Conservation (phyloP, 2,888 invertebrate species). For the Diadegma fenestrale region DNA sequence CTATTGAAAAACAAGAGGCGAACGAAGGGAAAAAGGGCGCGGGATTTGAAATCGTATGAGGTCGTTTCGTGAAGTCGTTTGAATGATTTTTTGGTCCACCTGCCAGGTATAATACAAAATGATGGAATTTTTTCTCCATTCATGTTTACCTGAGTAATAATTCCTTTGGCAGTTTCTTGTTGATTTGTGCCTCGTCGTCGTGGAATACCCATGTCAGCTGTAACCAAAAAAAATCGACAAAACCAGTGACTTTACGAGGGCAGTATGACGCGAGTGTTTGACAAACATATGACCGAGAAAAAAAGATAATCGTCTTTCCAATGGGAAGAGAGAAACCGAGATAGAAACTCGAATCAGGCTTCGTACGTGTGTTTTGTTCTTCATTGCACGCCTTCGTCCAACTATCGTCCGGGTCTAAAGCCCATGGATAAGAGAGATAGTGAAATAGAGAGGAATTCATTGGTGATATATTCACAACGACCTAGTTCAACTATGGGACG, state of each 20-base stretch:
- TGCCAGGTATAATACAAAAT: background rate
- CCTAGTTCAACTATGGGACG: constrained; percentile 24
- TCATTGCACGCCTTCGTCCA: constrained; percentile 6
- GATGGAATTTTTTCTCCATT: constrained; percentile 3
- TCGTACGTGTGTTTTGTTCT: background rate
- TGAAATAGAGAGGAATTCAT: constrained; percentile 34
- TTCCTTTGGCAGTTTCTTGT: constrained; percentile 98
- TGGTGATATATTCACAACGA: constrained; percentile 37
- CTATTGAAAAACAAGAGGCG: too few species aligned
- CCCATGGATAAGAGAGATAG: constrained; percentile 21
- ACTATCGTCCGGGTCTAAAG: constrained; percentile 16
- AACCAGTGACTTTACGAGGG: constrained; percentile 60
- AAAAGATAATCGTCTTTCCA: constrained; percentile 44
- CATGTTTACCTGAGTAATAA: constrained; percentile 90
- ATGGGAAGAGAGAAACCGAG: background rate
- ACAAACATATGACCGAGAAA: constrained; percentile 20
- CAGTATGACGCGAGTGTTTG: constrained; percentile 31
- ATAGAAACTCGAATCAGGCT: constrained; percentile 24
- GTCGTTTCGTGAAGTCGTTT: constrained; percentile 2
- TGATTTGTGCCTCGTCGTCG: constrained; percentile 95
- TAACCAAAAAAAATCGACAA: constrained; percentile 77
- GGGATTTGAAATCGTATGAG: too few species aligned
- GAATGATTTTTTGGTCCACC: background rate
- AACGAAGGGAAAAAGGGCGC: too few species aligned
- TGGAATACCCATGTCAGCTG: constrained; percentile 91